Evolutionary conservation across 2,888 invertebrate genomes (phyloP).

Genomic region (Scaptodrosophila latifasciaeformis): DNA sequence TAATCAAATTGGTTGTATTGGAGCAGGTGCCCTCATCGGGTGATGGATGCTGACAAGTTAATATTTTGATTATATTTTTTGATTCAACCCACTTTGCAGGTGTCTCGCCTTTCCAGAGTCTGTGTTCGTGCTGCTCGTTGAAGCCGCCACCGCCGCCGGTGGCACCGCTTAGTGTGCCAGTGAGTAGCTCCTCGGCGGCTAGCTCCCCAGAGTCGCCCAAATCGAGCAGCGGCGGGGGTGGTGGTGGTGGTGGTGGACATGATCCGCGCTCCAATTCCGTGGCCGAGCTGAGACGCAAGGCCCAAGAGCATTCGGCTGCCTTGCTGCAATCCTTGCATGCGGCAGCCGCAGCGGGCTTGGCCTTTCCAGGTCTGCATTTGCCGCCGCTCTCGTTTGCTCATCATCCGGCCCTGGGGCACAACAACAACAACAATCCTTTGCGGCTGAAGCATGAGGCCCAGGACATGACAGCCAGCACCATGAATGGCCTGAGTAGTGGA

Average conservation of each 20-base stretch:
- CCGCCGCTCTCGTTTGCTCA: conserved; percentile 75
- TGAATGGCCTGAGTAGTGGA: conserved; percentile 69
- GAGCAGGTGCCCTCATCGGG: no score
- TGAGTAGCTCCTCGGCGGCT: conserved; percentile 66
- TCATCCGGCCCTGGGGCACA: conserved; percentile 67
- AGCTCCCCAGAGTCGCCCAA: conserved; percentile 72
- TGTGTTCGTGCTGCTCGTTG: conserved; percentile 88
- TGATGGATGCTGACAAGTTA: background rate
- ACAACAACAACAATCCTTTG: conserved; percentile 65
- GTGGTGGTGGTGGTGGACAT: conserved; percentile 61
- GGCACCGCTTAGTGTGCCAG: conserved; percentile 68
- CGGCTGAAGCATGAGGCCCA: conserved; percentile 72
- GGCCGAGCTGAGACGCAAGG: conserved; percentile 92
- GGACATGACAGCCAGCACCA: conserved; percentile 73
- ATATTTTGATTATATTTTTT: conserved; percentile 14
- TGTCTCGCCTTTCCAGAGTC: conserved; percentile 82
- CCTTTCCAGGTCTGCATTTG: conserved; percentile 76
- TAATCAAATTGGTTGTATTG: conserved; percentile 45
- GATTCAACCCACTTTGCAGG: no score
- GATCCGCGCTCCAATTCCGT: conserved; percentile 90
- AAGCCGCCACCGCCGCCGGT: conserved; percentile 76
- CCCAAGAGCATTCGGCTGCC: conserved; percentile 96
- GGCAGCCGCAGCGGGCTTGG: conserved; percentile 76
- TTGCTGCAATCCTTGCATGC: conserved; percentile 83
- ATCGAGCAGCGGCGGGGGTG: conserved; percentile 36